These are phyloP conservation scores for Battus philenor DNA, from an alignment of 1,140 invertebrate genomes.

Conservation along the genomic window DNA sequence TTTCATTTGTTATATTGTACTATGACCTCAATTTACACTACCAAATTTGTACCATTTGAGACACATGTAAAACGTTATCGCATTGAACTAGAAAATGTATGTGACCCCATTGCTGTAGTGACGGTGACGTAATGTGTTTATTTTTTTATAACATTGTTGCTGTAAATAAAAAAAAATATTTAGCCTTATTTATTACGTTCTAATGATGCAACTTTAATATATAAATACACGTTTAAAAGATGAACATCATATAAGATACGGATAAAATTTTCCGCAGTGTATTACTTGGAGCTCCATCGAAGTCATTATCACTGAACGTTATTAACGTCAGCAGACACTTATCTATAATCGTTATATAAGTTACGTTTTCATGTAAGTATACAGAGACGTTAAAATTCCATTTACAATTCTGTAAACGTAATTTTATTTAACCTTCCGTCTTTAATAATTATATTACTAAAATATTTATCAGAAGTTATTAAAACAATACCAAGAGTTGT, in stretches of 20 bases:
- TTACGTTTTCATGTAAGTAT: slow-evolving; percentile 7
- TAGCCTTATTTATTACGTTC: no score
- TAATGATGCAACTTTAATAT: not conserved
- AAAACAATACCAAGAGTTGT: no score
- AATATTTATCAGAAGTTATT: no score
- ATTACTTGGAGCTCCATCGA: not conserved
- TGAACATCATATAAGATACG: no score
- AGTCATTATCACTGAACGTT: slow-evolving; percentile 1
- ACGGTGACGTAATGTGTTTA: slow-evolving; percentile 8
- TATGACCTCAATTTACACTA: slow-evolving; percentile 33
- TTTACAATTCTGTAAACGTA: no score
- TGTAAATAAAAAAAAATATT: no score
- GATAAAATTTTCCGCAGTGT: slow-evolving; percentile 7
- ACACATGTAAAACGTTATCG: slow-evolving; percentile 14
- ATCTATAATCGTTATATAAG: slow-evolving; percentile 11
- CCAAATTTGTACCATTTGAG: slow-evolving; percentile 11
- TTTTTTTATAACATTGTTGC: no score
- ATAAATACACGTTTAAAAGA: slow-evolving; percentile 14
- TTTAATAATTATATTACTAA: no score
- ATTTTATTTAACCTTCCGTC: no score
- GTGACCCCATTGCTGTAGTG: slow-evolving; percentile 6
- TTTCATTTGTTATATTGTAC: slow-evolving; percentile 25
- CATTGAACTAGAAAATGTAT: slow-evolving; percentile 10
- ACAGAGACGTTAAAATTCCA: no score
- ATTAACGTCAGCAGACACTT: slow-evolving; percentile 7